Percentiles rank a stretch among this genome's conserved stretches.
Conservation (phyloP, 2,113 vertebrate species). For the Centropus bengalensis region DNA sequence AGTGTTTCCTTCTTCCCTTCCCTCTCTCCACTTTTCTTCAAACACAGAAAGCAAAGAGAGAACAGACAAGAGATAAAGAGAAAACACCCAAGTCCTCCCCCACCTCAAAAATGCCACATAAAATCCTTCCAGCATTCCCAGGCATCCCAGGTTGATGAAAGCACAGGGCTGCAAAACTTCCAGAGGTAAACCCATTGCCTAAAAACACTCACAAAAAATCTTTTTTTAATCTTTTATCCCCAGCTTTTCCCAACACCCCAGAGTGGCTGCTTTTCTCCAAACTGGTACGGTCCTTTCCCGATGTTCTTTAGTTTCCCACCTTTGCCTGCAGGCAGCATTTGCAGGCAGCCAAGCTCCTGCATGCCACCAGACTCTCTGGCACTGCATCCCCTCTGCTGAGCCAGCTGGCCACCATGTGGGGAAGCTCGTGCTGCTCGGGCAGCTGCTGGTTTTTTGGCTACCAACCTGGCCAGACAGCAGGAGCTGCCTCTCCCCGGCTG, state of each 20-base stretch:
- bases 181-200: neutral
- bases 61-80: constrained; percentile 9
- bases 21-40: neutral
- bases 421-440: neutral
- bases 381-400: fast-evolving
- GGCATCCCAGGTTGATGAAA: neutral
- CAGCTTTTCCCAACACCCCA: neutral
- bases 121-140: neutral
- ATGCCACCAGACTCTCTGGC: neutral
- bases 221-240: neutral
- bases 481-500: neutral
- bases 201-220: neutral
- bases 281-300: fast-evolving
- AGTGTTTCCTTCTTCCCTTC: constrained; percentile 14
- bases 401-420: neutral
- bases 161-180: neutral
- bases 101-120: neutral
- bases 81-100: constrained; percentile 14
- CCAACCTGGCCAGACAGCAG: neutral
- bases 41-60: neutral
- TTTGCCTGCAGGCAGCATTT: neutral
- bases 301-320: fast-evolving
- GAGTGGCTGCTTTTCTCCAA: fast-evolving
- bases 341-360: neutral
- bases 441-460: constrained; percentile 3